These are phyloP conservation scores for Antedon mediterranea DNA, from an alignment of 53 echinoderm and acorn worm species.

Conservation along the genomic window DNA sequence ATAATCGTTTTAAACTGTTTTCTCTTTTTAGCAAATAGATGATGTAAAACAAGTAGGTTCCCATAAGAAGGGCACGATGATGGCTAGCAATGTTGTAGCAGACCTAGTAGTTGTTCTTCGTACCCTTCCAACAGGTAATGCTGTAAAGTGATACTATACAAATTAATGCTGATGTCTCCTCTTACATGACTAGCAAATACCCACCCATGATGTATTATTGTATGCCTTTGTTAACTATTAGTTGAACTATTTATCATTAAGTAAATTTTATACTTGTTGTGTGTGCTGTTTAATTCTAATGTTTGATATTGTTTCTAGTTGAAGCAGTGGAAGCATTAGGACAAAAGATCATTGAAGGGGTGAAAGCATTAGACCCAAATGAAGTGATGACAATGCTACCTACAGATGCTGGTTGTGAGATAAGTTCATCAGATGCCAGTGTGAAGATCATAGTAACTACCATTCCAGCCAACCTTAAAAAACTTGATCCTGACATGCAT, in stretches of 20 bases:
- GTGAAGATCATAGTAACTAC: constrained; percentile 86
- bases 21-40: constrained; percentile 44
- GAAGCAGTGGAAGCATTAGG: constrained; percentile 72
- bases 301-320: too few species aligned
- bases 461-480: constrained; percentile 88
- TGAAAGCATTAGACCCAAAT: constrained; percentile 77
- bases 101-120: constrained; percentile 88
- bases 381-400: constrained; percentile 77
- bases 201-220: too few species aligned
- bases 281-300: too few species aligned
- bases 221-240: too few species aligned
- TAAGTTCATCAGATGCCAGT: constrained; percentile 77
- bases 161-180: too few species aligned
- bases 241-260: too few species aligned
- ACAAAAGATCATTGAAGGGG: constrained; percentile 71
- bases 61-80: constrained; percentile 96
- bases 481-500: constrained; percentile 80
- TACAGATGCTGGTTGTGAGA: constrained; percentile 78
- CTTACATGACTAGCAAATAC: too few species aligned
- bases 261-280: too few species aligned
- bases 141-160: background rate
- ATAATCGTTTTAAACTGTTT: too few species aligned
- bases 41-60: constrained; percentile 91
- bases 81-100: constrained; percentile 84
- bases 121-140: constrained; percentile 84